A percentile compares a stretch with the other conserved stretches of the same genome.
Conservation (phyloP, 2,888 invertebrate species). For the Nomada ferruginata region DNA sequence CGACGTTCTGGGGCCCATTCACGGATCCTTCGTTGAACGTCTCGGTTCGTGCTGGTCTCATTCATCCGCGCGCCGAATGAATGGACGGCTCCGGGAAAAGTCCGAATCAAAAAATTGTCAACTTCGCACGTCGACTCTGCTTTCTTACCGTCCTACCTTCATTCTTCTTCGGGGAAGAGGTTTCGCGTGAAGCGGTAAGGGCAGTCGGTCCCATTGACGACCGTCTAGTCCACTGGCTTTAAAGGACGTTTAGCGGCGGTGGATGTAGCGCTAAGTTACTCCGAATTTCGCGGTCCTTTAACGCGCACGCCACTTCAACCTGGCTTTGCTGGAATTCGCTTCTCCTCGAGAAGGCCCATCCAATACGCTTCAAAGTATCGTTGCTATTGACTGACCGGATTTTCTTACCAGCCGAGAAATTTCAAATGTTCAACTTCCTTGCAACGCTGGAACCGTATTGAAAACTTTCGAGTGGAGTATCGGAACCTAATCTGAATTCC, state of each 20-base stretch:
- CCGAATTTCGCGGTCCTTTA: slow-evolving; percentile 59
- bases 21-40: slow-evolving; percentile 39
- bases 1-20: slow-evolving; percentile 56
- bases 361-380: slow-evolving; percentile 20
- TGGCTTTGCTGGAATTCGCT: not conserved
- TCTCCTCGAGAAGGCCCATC: not conserved
- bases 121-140: slow-evolving; percentile 41
- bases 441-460: too few species aligned
- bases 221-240: slow-evolving; percentile 25
- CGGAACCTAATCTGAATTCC: slow-evolving; percentile 2
- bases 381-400: not conserved
- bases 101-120: slow-evolving; percentile 68
- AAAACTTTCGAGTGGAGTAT: not conserved
- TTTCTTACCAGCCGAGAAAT: not conserved
- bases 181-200: slow-evolving; percentile 21
- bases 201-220: slow-evolving; percentile 47
- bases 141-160: slow-evolving; percentile 34
- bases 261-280: slow-evolving; percentile 7
- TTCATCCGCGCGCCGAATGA: slow-evolving; percentile 62
- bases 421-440: not conserved
- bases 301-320: not conserved
- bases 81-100: slow-evolving; percentile 56
- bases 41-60: slow-evolving; percentile 25
- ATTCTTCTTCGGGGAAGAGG: slow-evolving; percentile 11
- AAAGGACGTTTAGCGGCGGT: slow-evolving; percentile 45